Conservation (phyloP, 2,888 invertebrate genomes). For the Cylindroiulus punctatus region DNA sequence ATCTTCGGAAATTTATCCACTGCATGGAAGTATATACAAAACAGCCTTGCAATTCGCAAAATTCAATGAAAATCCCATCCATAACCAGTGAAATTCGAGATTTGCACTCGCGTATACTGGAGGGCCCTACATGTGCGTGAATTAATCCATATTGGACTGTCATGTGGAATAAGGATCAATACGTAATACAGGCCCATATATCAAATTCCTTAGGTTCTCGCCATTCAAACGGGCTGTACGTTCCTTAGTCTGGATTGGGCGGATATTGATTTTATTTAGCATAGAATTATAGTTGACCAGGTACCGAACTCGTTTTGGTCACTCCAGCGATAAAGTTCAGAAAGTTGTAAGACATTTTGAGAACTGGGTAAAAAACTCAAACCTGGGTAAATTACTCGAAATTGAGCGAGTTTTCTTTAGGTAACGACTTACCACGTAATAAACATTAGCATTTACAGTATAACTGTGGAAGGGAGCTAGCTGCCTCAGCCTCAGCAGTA, state of each 20-base stretch:
- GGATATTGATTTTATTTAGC: conserved; percentile 7
- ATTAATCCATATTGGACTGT: conserved; percentile 29
- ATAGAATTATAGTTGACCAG: conserved; percentile 8
- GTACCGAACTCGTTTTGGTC: background rate
- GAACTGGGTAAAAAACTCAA: no score
- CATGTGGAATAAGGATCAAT: conserved; percentile 23
- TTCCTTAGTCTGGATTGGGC: background rate
- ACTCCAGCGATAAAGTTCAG: background rate
- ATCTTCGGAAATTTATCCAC: background rate
- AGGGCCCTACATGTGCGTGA: background rate
- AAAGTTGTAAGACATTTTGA: background rate
- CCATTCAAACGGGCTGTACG: background rate
- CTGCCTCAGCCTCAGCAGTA: no score
- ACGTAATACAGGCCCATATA: background rate
- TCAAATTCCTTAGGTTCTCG: background rate
- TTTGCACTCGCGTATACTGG: background rate
- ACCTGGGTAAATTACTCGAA: no score
- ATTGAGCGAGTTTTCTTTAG: no score
- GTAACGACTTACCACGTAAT: no score
- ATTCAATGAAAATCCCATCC: background rate
- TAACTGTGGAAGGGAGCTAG: no score
- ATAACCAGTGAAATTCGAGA: background rate
- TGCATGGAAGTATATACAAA: background rate
- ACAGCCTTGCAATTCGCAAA: background rate
- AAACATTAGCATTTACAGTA: no score